Conservation (phyloP, 2,888 invertebrate genomes). For the Teleiodes luculella region DNA sequence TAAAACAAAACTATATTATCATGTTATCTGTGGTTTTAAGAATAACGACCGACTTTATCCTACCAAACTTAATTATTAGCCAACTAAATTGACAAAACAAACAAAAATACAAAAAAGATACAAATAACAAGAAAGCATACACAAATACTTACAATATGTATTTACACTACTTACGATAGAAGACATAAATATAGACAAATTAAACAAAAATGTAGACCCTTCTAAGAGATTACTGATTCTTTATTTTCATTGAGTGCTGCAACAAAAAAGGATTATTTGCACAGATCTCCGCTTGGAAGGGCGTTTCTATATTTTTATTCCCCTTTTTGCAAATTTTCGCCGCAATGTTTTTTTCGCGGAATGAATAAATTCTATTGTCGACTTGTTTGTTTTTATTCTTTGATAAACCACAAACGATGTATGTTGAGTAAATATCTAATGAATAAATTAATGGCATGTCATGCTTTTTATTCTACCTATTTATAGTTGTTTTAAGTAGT, state of each 20-base stretch:
- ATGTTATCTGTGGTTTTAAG: no score
- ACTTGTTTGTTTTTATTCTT: conserved; percentile 32
- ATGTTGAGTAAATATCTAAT: no score
- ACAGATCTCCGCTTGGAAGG: conserved; percentile 20
- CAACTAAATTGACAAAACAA: no score
- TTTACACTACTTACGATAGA: no score
- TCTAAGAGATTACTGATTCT: background rate
- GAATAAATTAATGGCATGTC: conserved; percentile 38
- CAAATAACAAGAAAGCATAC: no score
- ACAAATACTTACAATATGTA: no score
- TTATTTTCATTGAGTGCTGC: conserved; percentile 13
- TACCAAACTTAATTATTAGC: no score
- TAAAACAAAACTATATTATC: no score
- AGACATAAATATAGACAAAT: no score
- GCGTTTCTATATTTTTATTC: conserved; percentile 17
- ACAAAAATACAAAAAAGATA: no score
- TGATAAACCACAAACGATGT: conserved; percentile 28
- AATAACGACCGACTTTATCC: no score
- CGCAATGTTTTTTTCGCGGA: conserved; percentile 22
- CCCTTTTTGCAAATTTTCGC: conserved; percentile 25
- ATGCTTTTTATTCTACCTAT: background rate
- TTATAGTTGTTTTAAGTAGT: no score
- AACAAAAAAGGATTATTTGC: conserved; percentile 20
- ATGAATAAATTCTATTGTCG: conserved; percentile 24
- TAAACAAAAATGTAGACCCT: background rate